phyloP scores from a whole-genome alignment of 2,888 invertebrate genomes.

The Sesia bembeciformis region DNA sequence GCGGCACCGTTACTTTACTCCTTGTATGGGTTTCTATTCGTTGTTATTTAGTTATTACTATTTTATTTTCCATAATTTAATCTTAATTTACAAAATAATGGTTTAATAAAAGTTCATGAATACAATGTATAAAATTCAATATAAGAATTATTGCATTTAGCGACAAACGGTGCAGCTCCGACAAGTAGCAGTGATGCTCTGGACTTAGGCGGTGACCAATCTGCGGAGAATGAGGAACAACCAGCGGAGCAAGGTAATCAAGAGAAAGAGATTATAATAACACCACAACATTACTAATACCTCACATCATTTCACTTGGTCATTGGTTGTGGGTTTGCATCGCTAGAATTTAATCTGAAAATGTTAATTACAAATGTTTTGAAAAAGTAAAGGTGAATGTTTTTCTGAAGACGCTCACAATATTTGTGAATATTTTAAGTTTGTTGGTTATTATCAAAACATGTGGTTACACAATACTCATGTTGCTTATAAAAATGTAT shows the following conservation, averaged over 20 bases:
- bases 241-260: constrained; percentile 45
- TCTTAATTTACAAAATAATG: too few relatives aligned
- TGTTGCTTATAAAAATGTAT: background rate
- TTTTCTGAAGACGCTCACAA: constrained; percentile 1
- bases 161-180: constrained; percentile 48
- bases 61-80: background rate
- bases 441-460: background rate
- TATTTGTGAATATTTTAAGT: background rate
- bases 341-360: too few relatives aligned
- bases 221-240: constrained; percentile 35
- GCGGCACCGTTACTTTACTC: too few relatives aligned
- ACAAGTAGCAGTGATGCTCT: constrained; percentile 61
- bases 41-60: background rate
- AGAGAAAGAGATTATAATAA: constrained; percentile 26
- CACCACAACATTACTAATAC: background rate
- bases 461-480: background rate
- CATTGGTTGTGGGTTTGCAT: too few relatives aligned
- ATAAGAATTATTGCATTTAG: constrained; percentile 20
- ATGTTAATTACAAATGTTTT: too few relatives aligned
- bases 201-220: constrained; percentile 33
- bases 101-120: background rate
- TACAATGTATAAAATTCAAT: constrained; percentile 1
- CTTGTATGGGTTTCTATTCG: too few relatives aligned
- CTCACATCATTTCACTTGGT: too few relatives aligned
- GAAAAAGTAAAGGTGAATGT: too few relatives aligned